Conservation (phyloP, 2,888 invertebrate genomes). For the Mesopsocus fuscifrons region DNA sequence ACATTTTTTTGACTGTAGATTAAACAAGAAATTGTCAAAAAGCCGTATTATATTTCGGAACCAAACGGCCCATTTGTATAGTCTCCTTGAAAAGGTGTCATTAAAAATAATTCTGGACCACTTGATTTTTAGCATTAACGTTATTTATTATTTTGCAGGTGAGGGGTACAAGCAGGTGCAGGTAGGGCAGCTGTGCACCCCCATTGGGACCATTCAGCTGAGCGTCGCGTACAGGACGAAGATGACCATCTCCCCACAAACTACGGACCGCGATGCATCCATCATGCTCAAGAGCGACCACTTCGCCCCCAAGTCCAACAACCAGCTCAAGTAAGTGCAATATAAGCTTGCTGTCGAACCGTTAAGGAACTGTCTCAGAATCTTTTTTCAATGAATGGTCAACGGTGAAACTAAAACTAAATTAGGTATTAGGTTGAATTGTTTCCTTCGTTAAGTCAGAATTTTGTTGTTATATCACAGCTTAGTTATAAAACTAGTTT, state of each 20-base stretch:
- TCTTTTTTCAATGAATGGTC: conserved; percentile 8
- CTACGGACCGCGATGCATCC: conserved; percentile 41
- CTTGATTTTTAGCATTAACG: no score
- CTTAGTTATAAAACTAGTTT: no score
- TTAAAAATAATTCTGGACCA: no score
- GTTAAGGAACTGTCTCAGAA: not conserved
- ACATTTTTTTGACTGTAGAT: no score
- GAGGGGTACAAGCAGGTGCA: conserved; percentile 61
- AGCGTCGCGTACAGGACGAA: conserved; percentile 77
- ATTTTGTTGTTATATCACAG: no score
- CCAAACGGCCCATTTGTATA: no score
- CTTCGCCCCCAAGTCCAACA: conserved; percentile 46
- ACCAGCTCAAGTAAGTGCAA: conserved; percentile 14
- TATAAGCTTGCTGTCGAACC: not conserved
- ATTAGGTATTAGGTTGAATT: no score
- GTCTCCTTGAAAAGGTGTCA: no score
- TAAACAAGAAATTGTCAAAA: no score
- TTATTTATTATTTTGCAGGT: conserved; percentile 30
- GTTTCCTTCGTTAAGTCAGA: no score
- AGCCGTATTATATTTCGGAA: no score
- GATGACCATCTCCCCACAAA: conserved; percentile 74
- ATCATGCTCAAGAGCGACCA: conserved; percentile 85
- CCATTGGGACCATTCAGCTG: conserved; percentile 64
- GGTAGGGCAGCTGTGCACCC: conserved; percentile 74
- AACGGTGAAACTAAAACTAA: conserved; percentile 2